Evolutionary conservation across 2,888 invertebrate genomes (phyloP), one percentile per base, ranked within the genome.

Genomic region (Tachystola acroxantha): DNA sequence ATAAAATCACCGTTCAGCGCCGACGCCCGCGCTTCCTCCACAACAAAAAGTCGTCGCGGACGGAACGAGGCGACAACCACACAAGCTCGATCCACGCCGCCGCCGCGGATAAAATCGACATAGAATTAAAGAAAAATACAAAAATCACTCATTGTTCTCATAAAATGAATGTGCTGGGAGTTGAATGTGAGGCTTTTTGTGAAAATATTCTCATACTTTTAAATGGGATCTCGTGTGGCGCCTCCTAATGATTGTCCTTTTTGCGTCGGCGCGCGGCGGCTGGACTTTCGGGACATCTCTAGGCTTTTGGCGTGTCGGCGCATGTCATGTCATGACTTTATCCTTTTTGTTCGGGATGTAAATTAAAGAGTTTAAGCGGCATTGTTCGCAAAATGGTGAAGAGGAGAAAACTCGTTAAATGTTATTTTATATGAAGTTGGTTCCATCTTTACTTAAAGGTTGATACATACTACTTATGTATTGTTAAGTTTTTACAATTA

Each of bases 111-210:
- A 84, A 84, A 84, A 85, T 85, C 85, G 85, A 85, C 84, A 85
- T 85, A 85, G 82, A 85, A 84, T 77, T 80, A 85, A 85, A 86
- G 74, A 77, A 77, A 85, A 85, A 81, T 80, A 86, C 85, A 85
- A 86, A 86, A 86, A 82, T 85, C 82, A 82, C 78, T 85, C 85
- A 86, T 85, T 85, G 85, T 86, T 86, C 85, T 84, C 85, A 82
- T 84, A 82, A 85, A 86, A 86, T 86, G 84, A 86, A 86, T 86
- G 85, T 85, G 85, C 84, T 71, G 77, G 72, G 81, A 84, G 78
- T 82, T 84, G 85, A 84, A 85, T 84, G 85, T 85, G 80, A 71
- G 66, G 79, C 78, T 86, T 85, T 86, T 86, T 85, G 82, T 84
- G 80, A 67, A 85, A 84, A 86, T 86, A 85, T 86, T 86, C 84